These are phyloP conservation scores for Drosophila asahinai DNA, from an alignment of 1,140 invertebrate species.

Conservation along the genomic window DNA sequence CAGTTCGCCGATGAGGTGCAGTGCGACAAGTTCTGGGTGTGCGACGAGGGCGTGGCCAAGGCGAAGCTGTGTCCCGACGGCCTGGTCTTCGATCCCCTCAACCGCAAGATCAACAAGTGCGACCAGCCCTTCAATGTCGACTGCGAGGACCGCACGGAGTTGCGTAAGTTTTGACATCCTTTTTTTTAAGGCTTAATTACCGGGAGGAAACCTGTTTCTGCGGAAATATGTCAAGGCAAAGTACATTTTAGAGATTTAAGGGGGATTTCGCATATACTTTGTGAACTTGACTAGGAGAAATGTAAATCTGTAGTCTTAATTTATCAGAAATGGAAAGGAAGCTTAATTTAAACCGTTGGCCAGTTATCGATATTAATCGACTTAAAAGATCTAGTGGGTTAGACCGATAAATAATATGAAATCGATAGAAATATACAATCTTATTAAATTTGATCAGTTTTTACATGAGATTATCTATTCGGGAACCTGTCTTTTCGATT, in stretches of 20 bases:
- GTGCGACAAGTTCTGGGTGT: slow-evolving; percentile 95
- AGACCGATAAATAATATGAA: too few species aligned
- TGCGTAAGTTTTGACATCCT: slow-evolving; percentile 90
- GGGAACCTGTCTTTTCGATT: too few species aligned
- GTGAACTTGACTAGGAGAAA: neutral
- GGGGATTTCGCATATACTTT: neutral
- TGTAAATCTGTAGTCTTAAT: neutral
- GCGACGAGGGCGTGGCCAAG: slow-evolving; percentile 89
- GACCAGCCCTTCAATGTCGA: slow-evolving; percentile 96
- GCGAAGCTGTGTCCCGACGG: slow-evolving; percentile 94
- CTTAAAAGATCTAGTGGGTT: too few species aligned
- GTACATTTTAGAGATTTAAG: neutral
- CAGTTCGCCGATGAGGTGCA: slow-evolving; percentile 92
- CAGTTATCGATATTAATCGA: too few species aligned
- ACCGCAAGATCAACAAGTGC: slow-evolving; percentile 94
- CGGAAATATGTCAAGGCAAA: slow-evolving; percentile 2
- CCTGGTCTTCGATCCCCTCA: slow-evolving; percentile 93
- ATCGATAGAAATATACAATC: too few species aligned
- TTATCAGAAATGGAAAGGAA: neutral
- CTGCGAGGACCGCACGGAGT: slow-evolving; percentile 92
- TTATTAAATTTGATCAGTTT: too few species aligned
- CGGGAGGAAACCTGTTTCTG: neutral
- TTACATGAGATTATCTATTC: too few species aligned
- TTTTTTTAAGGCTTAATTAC: neutral
- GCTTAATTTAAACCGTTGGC: neutral